These are phyloP conservation scores for Myanophis thanlyinensis DNA, from an alignment of 2,113 vertebrate species.

Conservation along the genomic window DNA sequence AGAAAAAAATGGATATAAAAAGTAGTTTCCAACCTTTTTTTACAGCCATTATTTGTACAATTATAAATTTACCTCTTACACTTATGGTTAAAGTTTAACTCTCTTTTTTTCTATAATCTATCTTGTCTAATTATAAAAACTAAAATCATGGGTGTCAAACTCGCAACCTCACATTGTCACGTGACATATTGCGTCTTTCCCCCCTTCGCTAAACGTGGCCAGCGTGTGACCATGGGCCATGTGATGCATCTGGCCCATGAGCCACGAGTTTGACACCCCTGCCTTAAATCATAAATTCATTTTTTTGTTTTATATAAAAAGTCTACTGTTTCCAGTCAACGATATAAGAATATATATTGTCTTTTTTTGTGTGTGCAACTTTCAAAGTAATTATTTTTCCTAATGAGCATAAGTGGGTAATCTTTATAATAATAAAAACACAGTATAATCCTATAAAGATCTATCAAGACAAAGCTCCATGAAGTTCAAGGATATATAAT, in stretches of 20 bases:
- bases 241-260: too few species aligned
- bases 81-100: neutral
- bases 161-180: too few species aligned
- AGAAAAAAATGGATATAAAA: neutral
- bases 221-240: too few species aligned
- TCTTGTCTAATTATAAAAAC: too few species aligned
- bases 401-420: neutral
- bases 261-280: too few species aligned
- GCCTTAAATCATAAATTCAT: neutral
- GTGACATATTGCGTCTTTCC: too few species aligned
- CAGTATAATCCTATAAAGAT: neutral
- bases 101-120: neutral
- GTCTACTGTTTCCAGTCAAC: neutral
- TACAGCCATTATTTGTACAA: neutral
- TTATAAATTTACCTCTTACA: neutral
- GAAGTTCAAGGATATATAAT: neutral
- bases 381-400: neutral
- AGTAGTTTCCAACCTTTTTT: neutral
- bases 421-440: neutral
- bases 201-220: too few species aligned
- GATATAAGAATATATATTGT: neutral
- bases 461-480: neutral
- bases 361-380: neutral
- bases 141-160: too few species aligned
- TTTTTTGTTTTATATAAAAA: neutral